A percentile compares a stretch with the other conserved stretches of the same genome.
These are phyloP conservation scores for Drosophila paramelanica DNA, from an alignment of 2,888 invertebrate species.

Conservation along the genomic window DNA sequence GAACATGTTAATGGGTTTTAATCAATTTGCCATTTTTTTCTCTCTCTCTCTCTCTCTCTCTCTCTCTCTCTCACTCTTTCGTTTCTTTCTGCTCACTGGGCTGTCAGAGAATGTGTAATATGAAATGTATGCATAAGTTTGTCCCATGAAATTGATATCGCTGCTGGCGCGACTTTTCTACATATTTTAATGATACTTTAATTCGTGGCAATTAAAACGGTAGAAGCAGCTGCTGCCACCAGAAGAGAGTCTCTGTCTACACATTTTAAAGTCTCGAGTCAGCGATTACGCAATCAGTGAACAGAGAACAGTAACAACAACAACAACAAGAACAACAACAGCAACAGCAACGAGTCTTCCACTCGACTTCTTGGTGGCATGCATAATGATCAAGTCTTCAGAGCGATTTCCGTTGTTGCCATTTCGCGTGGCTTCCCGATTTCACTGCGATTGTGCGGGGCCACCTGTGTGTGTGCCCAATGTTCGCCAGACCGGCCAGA, in stretches of 20 bases:
- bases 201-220: conserved; percentile 76
- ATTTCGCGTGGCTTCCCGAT: conserved; percentile 57
- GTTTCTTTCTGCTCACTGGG: conserved; percentile 19
- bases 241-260: conserved; percentile 23
- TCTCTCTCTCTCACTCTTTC: neutral
- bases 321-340: conserved; percentile 18
- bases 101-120: conserved; percentile 58
- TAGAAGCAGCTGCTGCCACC: conserved; percentile 31
- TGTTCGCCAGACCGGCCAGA: conserved; percentile 14
- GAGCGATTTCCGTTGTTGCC: conserved; percentile 67
- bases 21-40: conserved; percentile 68
- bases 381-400: conserved; percentile 68
- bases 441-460: conserved; percentile 52
- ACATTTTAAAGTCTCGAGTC: conserved; percentile 28
- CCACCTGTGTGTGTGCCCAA: conserved; percentile 51
- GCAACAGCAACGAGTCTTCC: conserved; percentile 7
- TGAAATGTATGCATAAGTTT: conserved; percentile 32
- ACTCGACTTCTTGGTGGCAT: conserved; percentile 57
- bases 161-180: conserved; percentile 45
- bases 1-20: conserved; percentile 78
- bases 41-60: neutral
- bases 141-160: conserved; percentile 54
- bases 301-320: conserved; percentile 26
- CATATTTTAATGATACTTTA: conserved; percentile 75
- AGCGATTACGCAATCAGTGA: conserved; percentile 63